These are phyloP conservation scores for Drosophila nigromelanica DNA, from an alignment of 1,140 invertebrate genomes.

Conservation along the genomic window DNA sequence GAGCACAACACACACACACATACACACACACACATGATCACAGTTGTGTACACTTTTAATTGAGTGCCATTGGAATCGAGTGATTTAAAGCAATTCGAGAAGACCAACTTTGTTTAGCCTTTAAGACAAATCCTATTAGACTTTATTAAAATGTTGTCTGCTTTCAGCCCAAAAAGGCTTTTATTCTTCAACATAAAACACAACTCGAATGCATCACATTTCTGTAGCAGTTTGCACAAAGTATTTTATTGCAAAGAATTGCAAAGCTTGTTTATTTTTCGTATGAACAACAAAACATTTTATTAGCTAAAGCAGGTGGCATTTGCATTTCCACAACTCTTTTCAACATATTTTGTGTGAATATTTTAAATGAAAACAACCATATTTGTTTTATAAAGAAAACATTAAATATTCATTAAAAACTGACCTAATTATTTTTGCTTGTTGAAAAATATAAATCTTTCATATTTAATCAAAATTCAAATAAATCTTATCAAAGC, in stretches of 20 bases:
- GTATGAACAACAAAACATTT: background rate
- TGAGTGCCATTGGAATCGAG: slow-evolving; percentile 35
- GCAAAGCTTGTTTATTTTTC: background rate
- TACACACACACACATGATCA: slow-evolving; percentile 34
- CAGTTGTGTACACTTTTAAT: slow-evolving; percentile 57
- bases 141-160: slow-evolving; percentile 8
- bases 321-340: background rate
- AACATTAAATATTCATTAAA: background rate
- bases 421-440: background rate
- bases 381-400: background rate
- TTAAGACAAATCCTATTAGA: background rate
- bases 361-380: background rate
- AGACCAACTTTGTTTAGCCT: background rate
- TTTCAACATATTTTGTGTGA: background rate
- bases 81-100: slow-evolving; percentile 9
- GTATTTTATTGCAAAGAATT: background rate
- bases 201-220: background rate
- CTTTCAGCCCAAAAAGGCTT: background rate
- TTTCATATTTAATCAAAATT: no score
- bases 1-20: slow-evolving; percentile 16
- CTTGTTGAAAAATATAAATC: background rate
- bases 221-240: background rate
- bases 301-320: background rate
- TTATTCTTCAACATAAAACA: background rate
- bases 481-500: no score